phyloP scores from a whole-genome alignment of 2,888 invertebrate species.

The Micropterix aruncella region DNA sequence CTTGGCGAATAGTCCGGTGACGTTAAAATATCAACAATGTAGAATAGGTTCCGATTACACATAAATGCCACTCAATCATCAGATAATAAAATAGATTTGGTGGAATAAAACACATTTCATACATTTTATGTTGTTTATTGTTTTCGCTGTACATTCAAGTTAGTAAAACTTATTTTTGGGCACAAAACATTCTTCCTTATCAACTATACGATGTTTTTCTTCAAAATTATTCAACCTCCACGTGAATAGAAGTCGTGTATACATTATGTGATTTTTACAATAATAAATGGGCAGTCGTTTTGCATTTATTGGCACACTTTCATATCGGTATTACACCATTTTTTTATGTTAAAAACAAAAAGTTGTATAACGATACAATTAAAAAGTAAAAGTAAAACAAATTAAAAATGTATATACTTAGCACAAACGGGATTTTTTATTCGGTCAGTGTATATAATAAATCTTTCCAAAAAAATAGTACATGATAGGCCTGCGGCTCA shows the following conservation, averaged over 20 bases:
- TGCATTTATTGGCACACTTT: neutral
- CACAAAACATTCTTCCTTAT: conserved; percentile 26
- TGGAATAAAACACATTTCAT: too few species aligned
- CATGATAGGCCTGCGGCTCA: conserved; percentile 3
- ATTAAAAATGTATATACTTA: conserved; percentile 5
- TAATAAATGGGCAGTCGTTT: conserved; percentile 1
- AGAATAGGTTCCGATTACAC: too few species aligned
- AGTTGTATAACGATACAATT: conserved; percentile 2
- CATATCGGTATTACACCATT: neutral
- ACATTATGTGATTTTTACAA: neutral
- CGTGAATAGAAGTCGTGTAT: neutral
- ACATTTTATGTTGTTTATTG: neutral
- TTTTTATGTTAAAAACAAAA: conserved; percentile 1
- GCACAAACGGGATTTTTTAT: conserved; percentile 2
- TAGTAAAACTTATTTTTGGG: conserved; percentile 41
- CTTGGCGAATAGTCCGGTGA: too few species aligned
- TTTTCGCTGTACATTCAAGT: conserved; percentile 43
- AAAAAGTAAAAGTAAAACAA: conserved; percentile 4
- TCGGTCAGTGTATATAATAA: conserved; percentile 4
- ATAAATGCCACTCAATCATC: too few species aligned
- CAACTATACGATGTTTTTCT: neutral
- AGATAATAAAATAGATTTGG: too few species aligned
- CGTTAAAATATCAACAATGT: too few species aligned
- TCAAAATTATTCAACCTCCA: neutral
- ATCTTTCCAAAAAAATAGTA: conserved; percentile 9